Percentiles rank a stretch among this genome's conserved stretches.
Evolutionary conservation across 2,113 vertebrate species (phyloP).

Genomic region (Ancistrus triradiatus): DNA sequence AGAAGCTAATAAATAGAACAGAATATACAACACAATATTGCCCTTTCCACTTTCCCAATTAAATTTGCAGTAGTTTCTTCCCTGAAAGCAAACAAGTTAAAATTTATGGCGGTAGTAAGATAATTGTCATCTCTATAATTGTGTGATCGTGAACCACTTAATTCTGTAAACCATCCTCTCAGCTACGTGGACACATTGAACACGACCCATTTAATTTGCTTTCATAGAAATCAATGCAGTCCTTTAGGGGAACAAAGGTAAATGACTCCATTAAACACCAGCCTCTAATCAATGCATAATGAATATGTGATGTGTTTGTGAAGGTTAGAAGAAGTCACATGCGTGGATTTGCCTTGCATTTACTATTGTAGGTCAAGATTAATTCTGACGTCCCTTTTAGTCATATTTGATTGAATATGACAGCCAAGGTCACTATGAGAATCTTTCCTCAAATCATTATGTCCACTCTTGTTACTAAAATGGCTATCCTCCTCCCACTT

Average conservation of each 20-base stretch:
- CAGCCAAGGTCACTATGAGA: constrained; percentile 5
- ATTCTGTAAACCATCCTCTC: constrained; percentile 53
- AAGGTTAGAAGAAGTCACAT: constrained; percentile 43
- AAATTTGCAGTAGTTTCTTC: constrained; percentile 32
- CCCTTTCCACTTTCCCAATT: constrained; percentile 18
- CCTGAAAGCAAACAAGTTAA: constrained; percentile 37
- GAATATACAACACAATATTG: background rate
- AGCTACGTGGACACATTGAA: constrained; percentile 32
- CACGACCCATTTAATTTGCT: constrained; percentile 47
- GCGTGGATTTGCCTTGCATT: constrained; percentile 29
- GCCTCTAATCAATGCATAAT: constrained; percentile 59
- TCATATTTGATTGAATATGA: constrained; percentile 33
- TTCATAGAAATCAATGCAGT: constrained; percentile 59
- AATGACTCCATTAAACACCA: constrained; percentile 54
- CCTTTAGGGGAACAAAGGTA: constrained; percentile 50
- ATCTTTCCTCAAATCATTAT: constrained; percentile 16
- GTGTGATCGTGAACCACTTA: constrained; percentile 42
- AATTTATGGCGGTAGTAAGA: constrained; percentile 44
- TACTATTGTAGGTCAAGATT: constrained; percentile 28
- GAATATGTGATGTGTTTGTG: constrained; percentile 49
- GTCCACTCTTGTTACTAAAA: constrained; percentile 5
- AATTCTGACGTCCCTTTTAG: constrained; percentile 9
- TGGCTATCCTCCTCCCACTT: constrained; percentile 2
- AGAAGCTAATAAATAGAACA: background rate
- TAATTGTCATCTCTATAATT: constrained; percentile 54